Percentiles rank a stretch among this genome's conserved stretches.
Conservation (phyloP, 2,113 vertebrate species). For the Hemiscyllium ocellatum region DNA sequence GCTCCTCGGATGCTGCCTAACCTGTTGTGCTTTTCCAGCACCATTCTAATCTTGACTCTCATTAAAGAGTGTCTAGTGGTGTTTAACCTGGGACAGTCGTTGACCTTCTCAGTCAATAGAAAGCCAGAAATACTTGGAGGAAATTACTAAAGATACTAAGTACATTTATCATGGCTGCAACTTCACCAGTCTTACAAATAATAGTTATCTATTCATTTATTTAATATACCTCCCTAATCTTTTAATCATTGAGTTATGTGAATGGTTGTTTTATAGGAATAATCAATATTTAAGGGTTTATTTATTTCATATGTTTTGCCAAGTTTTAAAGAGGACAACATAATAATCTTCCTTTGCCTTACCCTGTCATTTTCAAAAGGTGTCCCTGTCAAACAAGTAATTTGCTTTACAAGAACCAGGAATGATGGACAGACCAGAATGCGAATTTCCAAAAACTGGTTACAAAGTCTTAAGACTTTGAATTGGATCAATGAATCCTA, state of each 20-base stretch:
- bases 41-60: too few relatives aligned
- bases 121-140: neutral
- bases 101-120: neutral
- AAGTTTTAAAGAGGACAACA: neutral
- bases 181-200: neutral
- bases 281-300: constrained; percentile 12
- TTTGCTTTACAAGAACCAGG: neutral
- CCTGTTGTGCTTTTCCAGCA: too few relatives aligned
- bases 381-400: neutral
- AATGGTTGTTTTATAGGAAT: neutral
- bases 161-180: neutral
- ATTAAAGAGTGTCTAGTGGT: too few relatives aligned
- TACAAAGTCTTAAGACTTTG: neutral
- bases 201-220: neutral
- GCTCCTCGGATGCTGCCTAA: too few relatives aligned
- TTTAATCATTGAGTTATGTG: neutral
- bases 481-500: neutral
- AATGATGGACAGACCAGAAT: neutral
- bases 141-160: neutral
- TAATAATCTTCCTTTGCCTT: neutral
- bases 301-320: neutral
- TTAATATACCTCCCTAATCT: neutral
- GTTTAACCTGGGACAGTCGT: neutral
- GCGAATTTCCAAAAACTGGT: neutral
- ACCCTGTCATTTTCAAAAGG: neutral